Evolutionary conservation across 2,113 vertebrate genomes (phyloP), one percentile per base, ranked within the genome.

Genomic region (Pyxicephalus adspersus): DNA sequence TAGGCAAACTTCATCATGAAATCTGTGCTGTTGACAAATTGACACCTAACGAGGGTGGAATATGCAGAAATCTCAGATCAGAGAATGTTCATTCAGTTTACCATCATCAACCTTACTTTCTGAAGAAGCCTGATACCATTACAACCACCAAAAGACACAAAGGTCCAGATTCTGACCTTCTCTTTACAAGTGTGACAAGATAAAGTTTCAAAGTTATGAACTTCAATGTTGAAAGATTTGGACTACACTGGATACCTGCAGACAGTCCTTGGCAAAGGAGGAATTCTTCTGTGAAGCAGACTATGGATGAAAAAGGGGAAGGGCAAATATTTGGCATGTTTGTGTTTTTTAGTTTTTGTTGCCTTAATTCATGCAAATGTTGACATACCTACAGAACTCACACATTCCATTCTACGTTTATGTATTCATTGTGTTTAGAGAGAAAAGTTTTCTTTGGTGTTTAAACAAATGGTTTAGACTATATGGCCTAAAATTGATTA

Each of bases 1-100:
- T 81, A 81, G 60, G 19, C 16, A 29, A 65, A 55, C 68, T 4
- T 64, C 57, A 45, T 13, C 66, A 20, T 64, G 9, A 45, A 25
- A 70, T 70, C 45, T 80, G 66, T 54, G 54, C 52, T 57, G 64
- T 67, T 57, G 57, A 74, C 22, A 57, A 50, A 23, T 55, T 81
- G 23, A 54, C 68, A 61, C 65, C 67, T 11, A 38, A 54, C 22
- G 22, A 64, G 31, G 57, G 68, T 64, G 60, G 68, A 38, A 64
- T 25, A 5, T 73, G 60, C 57, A 74, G 22, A 81, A 73, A 25
- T 38, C 50, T 74, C 70, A 22, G 26, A 55, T 81, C 26, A 55
- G 51, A 73, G 45, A 65, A 54, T 28, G 50, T 19, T 29, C 18
- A 52, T 63, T 19, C 45, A 25, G 8, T 29, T 51, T 52, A 54